These are phyloP conservation scores for Erebia aethiops DNA, from an alignment of 2,888 invertebrate species.

Conservation along the genomic window DNA sequence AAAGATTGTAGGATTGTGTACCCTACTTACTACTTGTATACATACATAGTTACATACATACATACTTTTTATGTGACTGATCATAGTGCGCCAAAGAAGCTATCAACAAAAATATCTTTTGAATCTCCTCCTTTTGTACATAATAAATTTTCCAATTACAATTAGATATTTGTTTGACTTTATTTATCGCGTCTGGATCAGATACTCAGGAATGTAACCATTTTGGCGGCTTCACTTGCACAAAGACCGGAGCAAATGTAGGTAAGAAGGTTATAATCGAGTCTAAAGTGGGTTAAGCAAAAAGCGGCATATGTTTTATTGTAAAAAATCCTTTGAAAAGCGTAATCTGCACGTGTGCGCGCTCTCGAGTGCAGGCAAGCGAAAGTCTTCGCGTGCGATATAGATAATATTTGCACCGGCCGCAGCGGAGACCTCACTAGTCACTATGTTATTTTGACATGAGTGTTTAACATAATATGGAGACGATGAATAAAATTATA, in stretches of 20 bases:
- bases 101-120: too few relatives aligned
- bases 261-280: constrained; percentile 83
- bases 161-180: neutral
- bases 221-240: constrained; percentile 63
- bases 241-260: constrained; percentile 78
- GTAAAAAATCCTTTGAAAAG: constrained; percentile 77
- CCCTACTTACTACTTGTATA: too few relatives aligned
- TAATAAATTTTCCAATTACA: too few relatives aligned
- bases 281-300: constrained; percentile 82
- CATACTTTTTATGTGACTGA: too few relatives aligned
- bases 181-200: constrained; percentile 19
- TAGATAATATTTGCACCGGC: constrained; percentile 11
- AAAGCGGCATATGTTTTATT: constrained; percentile 81
- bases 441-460: neutral
- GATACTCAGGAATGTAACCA: constrained; percentile 34
- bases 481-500: neutral
- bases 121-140: too few relatives aligned
- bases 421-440: neutral
- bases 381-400: constrained; percentile 63
- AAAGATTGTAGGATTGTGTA: too few relatives aligned
- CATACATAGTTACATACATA: too few relatives aligned
- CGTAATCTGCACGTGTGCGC: constrained; percentile 77
- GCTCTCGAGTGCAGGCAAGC: constrained; percentile 60
- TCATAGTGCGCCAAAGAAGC: too few relatives aligned
- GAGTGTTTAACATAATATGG: too few relatives aligned